Evolutionary conservation across 92 coral and sea anemone species (phyloP).

Genomic region (Palythoa grandiflora): DNA sequence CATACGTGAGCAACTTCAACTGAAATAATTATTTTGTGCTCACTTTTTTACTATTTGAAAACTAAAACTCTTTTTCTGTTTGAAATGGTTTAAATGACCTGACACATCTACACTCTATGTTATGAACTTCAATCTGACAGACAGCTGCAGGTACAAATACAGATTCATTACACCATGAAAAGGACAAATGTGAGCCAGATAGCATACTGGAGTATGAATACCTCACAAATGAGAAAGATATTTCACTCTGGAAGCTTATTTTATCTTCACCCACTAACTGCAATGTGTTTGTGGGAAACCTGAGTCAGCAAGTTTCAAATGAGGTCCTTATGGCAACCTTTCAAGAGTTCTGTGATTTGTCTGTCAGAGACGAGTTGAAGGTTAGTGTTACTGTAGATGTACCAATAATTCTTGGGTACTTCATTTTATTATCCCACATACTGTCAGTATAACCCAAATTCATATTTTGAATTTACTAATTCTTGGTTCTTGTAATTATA

Average conservation of each 20-base stretch:
- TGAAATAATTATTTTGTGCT: too few relatives aligned
- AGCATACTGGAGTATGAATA: slow-evolving; percentile 62
- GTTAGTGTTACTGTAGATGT: slow-evolving; percentile 30
- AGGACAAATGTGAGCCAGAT: not conserved
- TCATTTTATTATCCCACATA: too few relatives aligned
- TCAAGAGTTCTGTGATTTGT: slow-evolving; percentile 56
- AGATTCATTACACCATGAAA: not conserved
- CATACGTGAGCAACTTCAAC: too few relatives aligned
- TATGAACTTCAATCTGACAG: slow-evolving; percentile 33
- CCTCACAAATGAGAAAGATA: slow-evolving; percentile 71
- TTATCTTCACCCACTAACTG: slow-evolving; percentile 65
- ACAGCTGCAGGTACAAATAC: not conserved
- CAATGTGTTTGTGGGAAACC: slow-evolving; percentile 80
- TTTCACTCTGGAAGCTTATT: slow-evolving; percentile 72
- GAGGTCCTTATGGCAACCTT: slow-evolving; percentile 56
- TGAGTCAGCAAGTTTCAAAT: slow-evolving; percentile 53
- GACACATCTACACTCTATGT: slow-evolving; percentile 1
- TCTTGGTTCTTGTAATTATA: too few relatives aligned
- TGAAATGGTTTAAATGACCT: slow-evolving; percentile 38
- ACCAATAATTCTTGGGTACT: too few relatives aligned
- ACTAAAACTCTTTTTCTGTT: not conserved
- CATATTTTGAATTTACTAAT: too few relatives aligned
- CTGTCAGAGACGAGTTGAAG: slow-evolving; percentile 53
- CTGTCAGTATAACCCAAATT: too few relatives aligned
- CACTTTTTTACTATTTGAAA: too few relatives aligned